A percentile compares a stretch with the other conserved stretches of the same genome.
phyloP scores from a whole-genome alignment of 2,797 vertebrate genomes.

The Chaetophractus vellerosus region DNA sequence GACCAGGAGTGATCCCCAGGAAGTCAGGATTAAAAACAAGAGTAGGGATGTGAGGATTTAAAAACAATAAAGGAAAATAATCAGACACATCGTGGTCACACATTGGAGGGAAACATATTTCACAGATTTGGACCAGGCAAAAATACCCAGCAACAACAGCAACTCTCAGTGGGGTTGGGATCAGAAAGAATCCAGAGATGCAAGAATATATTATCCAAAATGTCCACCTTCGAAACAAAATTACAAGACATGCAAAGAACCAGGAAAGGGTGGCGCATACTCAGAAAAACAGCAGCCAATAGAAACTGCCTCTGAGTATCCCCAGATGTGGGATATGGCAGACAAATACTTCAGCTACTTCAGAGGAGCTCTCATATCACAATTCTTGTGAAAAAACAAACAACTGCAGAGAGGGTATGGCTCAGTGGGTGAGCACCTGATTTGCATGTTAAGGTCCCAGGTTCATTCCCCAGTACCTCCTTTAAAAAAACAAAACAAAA shows the following conservation, averaged over 20 bases:
- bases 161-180: background rate
- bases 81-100: background rate
- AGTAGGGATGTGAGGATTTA: background rate
- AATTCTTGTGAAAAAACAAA: background rate
- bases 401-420: background rate
- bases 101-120: background rate
- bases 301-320: background rate
- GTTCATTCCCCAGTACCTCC: no score
- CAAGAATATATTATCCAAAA: background rate
- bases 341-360: conserved; percentile 10
- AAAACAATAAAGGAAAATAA: background rate
- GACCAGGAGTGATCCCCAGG: background rate
- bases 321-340: background rate
- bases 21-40: background rate
- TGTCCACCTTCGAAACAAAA: background rate
- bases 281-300: background rate
- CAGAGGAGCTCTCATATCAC: background rate
- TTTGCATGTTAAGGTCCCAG: no score
- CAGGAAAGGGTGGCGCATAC: background rate
- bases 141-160: background rate
- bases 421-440: no score
- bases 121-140: background rate
- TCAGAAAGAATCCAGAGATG: background rate
- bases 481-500: no score
- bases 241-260: background rate